Evolutionary conservation across 2,113 vertebrate species (phyloP).

Genomic region (Oreotrochilus melanogaster): DNA sequence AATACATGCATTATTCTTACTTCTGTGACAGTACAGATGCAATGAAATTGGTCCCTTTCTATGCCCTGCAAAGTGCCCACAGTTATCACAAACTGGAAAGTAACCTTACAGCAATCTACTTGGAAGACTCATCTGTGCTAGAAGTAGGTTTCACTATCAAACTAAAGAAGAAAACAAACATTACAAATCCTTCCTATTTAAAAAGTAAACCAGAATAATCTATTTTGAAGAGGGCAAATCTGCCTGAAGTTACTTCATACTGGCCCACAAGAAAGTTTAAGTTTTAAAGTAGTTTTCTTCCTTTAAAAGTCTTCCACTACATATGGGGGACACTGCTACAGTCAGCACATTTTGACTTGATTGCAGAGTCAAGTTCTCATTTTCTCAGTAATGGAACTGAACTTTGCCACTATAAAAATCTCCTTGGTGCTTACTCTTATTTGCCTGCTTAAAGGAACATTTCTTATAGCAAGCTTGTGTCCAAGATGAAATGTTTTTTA

Average conservation of each 20-base stretch:
- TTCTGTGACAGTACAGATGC: not conserved
- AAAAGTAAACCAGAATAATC: accelerated
- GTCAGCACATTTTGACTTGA: not conserved
- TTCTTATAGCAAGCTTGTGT: not conserved
- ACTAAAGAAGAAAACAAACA: not conserved
- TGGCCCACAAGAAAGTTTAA: not conserved
- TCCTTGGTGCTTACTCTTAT: not conserved
- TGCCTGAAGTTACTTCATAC: not conserved
- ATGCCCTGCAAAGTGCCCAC: accelerated
- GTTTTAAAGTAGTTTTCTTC: not conserved
- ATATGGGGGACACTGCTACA: not conserved
- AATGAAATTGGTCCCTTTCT: not conserved
- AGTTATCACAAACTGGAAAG: not conserved
- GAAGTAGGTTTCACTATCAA: not conserved
- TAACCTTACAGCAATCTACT: not conserved
- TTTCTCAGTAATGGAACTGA: not conserved
- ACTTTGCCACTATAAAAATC: not conserved
- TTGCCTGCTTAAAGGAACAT: not conserved
- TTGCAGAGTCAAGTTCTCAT: not conserved
- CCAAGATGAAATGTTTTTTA: not conserved
- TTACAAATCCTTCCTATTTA: not conserved
- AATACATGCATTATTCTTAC: not conserved
- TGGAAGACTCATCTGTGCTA: not conserved
- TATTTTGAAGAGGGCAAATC: not conserved
- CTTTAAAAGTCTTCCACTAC: not conserved